These are phyloP conservation scores for Cotesia typhae DNA, from an alignment of 1,140 invertebrate genomes.

Conservation along the genomic window DNA sequence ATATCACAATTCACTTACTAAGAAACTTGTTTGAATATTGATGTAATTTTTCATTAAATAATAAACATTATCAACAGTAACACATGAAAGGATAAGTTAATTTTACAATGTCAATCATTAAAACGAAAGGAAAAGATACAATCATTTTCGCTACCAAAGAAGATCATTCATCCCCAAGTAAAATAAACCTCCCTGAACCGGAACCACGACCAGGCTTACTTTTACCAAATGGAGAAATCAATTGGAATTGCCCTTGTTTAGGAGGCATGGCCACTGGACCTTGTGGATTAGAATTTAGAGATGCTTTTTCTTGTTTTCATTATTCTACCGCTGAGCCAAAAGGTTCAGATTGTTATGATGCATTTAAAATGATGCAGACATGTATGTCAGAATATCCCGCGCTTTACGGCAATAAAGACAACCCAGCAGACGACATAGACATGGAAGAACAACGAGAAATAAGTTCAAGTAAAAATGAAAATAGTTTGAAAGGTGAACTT, in stretches of 20 bases:
- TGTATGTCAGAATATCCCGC: constrained; percentile 91
- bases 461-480: background rate
- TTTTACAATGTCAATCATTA: constrained; percentile 59
- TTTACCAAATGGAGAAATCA: constrained; percentile 88
- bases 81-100: background rate
- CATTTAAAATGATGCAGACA: constrained; percentile 90
- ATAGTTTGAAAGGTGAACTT: background rate
- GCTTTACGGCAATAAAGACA: constrained; percentile 76
- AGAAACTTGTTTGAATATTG: too few species aligned
- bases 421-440: constrained; percentile 59
- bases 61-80: too few species aligned
- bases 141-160: constrained; percentile 86
- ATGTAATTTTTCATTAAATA: too few species aligned
- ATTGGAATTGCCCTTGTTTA: constrained; percentile 96
- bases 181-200: constrained; percentile 75
- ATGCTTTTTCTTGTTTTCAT: constrained; percentile 96
- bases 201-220: constrained; percentile 83
- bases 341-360: constrained; percentile 89
- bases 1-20: too few species aligned
- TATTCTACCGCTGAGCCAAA: constrained; percentile 82
- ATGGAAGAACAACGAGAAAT: background rate
- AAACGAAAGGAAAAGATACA: constrained; percentile 78
- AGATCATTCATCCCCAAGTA: constrained; percentile 78
- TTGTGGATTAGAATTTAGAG: constrained; percentile 90
- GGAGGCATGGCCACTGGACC: constrained; percentile 96